Base-by-base conservation (phyloP, 2,113 vertebrate genomes). In the Scomber japonicus region DNA sequence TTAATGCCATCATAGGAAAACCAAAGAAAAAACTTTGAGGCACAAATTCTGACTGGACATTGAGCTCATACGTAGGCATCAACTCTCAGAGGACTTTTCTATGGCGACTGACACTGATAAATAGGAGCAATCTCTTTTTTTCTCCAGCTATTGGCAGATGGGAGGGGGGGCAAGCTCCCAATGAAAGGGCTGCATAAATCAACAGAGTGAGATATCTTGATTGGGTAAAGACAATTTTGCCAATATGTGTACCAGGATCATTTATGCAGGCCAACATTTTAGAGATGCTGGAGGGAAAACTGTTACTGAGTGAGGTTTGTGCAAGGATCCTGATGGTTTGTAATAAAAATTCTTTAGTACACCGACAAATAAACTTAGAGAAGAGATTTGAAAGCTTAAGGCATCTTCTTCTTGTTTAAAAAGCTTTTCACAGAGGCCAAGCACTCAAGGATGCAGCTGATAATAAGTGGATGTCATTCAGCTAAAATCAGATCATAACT, bases 61-160 rank as follows among this genome's bases (percentile, higher is more conserved):
- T 35, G 54, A 62, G 80, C 71, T 89, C 74, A 65, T 73, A 81
- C 54, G 49, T 63, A 66, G 51, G 63, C 86, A 90, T 88, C 68
- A 75, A 86, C 86, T 93, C 84, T 79, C 75, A 30, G 73, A 87
- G 71, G 56, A 56, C 69, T 61, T 60, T 74, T 90, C 84, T 85
- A 67, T 74, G 61, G 56, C 51, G 46, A 77, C 59, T 90, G 92
- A 93, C 89, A 92, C 87, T 92, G 91, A 93, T 86, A 80, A 88
- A 92, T 93, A 91, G 86, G 65, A 70, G 69, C 89, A 92, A 92
- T 90, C 79, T 62, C 31, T 65, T 63, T 72, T 80, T 83, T 64
- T 73, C 67, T 82, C 56, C 35, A 51, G 69, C 61, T 81, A 75
- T 71, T 86, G 77, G n/a, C 71, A 75, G 50, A 64, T 48, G 40